phyloP scores from a whole-genome alignment of 2,797 vertebrate genomes.

The Erithacus rubecula region DNA sequence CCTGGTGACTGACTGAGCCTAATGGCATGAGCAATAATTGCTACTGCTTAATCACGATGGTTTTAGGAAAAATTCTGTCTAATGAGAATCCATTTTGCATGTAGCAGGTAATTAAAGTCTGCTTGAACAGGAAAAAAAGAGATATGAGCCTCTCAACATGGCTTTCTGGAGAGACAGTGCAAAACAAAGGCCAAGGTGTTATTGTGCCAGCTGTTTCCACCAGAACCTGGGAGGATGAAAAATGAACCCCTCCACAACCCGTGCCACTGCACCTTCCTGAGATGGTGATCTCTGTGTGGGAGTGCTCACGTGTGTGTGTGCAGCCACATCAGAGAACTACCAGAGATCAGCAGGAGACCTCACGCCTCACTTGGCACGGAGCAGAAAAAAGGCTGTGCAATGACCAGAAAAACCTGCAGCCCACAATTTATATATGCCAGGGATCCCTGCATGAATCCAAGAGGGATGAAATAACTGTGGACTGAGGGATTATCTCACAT shows the following conservation, averaged over 20 bases:
- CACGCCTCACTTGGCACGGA: not conserved
- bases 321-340: not conserved
- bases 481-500: not conserved
- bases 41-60: slow-evolving; percentile 47
- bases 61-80: slow-evolving; percentile 42
- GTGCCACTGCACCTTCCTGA: not conserved
- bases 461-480: not conserved
- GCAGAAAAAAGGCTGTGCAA: not conserved
- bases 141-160: not conserved
- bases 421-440: not conserved
- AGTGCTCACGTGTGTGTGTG: not conserved
- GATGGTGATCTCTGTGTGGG: not conserved
- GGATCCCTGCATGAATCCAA: not conserved
- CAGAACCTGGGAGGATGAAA: not conserved
- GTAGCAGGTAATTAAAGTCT: slow-evolving; percentile 33
- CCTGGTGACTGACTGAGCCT: slow-evolving; percentile 30
- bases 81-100: slow-evolving; percentile 52
- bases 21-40: slow-evolving; percentile 55
- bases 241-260: not conserved
- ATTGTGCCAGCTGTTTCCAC: not conserved
- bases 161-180: not conserved
- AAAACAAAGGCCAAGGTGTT: not conserved
- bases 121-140: slow-evolving; percentile 6
- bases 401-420: not conserved
- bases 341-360: not conserved